phyloP scores from a whole-genome alignment of 2,797 vertebrate species.

The Chelon auratus region DNA sequence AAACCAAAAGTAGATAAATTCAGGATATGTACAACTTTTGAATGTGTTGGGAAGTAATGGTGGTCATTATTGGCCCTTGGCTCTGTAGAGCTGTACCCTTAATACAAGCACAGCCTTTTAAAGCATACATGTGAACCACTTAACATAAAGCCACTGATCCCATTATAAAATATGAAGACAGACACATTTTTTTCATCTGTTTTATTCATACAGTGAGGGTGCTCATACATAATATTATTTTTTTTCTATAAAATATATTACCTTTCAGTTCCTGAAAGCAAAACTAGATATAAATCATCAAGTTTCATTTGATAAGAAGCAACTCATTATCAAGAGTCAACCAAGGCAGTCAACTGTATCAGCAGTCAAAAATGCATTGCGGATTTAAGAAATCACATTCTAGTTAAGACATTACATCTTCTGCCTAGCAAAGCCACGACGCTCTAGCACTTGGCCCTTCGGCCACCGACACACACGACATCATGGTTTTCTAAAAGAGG shows the following conservation, averaged over 20 bases:
- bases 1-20: too few relatives aligned
- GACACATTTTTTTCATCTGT: constrained; percentile 54
- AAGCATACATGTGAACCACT: too few relatives aligned
- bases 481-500: constrained; percentile 61
- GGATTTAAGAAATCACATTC: constrained; percentile 78
- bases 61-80: too few relatives aligned
- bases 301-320: constrained; percentile 80
- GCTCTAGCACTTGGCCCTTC: constrained; percentile 44
- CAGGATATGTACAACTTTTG: too few relatives aligned
- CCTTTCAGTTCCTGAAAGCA: constrained; percentile 83
- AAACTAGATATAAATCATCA: constrained; percentile 85
- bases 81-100: too few relatives aligned
- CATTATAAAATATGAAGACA: too few relatives aligned
- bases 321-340: constrained; percentile 82
- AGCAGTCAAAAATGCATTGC: constrained; percentile 72
- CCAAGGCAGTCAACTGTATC: constrained; percentile 77
- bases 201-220: constrained; percentile 83
- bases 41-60: too few relatives aligned
- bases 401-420: constrained; percentile 61
- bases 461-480: constrained; percentile 56
- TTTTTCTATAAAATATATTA: constrained; percentile 86
- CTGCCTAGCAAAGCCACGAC: constrained; percentile 59
- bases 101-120: too few relatives aligned
- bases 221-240: constrained; percentile 79
- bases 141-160: too few relatives aligned